Conservation (phyloP, 37 sponge, comb jelly and placozoan species). For the Tethya wilhelma region DNA sequence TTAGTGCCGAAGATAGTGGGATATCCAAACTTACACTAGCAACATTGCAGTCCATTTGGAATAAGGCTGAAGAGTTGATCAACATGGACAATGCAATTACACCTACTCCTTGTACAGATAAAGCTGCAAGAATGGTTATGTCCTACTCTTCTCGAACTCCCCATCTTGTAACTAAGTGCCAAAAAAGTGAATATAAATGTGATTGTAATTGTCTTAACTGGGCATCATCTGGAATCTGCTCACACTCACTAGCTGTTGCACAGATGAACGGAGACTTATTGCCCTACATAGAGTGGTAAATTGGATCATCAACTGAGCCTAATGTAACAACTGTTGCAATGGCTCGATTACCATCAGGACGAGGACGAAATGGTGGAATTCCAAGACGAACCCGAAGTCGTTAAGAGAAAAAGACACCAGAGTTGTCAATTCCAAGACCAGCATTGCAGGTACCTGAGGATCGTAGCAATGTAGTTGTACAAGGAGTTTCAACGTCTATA, state of each 20-base stretch:
- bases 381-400: constrained; percentile 2
- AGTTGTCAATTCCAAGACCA: too few relatives aligned
- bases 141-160: constrained; percentile 5
- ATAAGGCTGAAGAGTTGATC: constrained; percentile 22
- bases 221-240: constrained; percentile 21
- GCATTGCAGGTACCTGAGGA: too few relatives aligned
- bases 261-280: constrained; percentile 15
- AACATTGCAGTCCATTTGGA: constrained; percentile 28
- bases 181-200: constrained; percentile 18
- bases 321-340: constrained; percentile 23
- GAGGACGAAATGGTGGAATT: constrained; percentile 33
- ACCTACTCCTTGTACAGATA: constrained; percentile 17
- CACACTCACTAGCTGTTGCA: too few relatives aligned
- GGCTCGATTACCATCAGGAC: constrained; percentile 20
- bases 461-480: too few relatives aligned
- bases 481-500: too few relatives aligned
- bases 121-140: constrained; percentile 8
- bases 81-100: constrained; percentile 4
- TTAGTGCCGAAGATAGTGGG: constrained; percentile 17
- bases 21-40: constrained; percentile 6
- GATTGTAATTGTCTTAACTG: constrained; percentile 25
- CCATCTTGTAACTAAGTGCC: neutral
- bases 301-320: neutral
- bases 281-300: constrained; percentile 24
- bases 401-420: neutral